Conservation (phyloP, 2,113 vertebrate genomes). For the Prochilodus magdalenae region DNA sequence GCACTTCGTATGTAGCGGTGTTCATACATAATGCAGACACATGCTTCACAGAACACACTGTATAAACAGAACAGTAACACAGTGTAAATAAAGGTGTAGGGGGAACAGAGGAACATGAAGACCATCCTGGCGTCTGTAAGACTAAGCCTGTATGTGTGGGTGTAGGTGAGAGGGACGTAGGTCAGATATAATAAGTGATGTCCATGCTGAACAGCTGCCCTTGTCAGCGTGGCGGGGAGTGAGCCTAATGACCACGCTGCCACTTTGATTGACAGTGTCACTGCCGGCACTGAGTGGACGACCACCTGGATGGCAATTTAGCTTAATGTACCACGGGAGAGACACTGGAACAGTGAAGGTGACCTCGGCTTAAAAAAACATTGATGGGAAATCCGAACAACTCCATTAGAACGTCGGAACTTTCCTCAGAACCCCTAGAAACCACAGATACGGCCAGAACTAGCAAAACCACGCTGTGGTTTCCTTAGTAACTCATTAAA, state of each 20-base stretch:
- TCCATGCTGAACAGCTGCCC: conserved; percentile 66
- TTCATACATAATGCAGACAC: too few relatives aligned
- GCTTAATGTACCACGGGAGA: neutral
- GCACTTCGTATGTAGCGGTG: too few relatives aligned
- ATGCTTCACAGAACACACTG: too few relatives aligned
- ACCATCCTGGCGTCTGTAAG: conserved; percentile 38
- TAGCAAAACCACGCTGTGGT: too few relatives aligned
- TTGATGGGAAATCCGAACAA: too few relatives aligned
- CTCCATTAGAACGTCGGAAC: too few relatives aligned
- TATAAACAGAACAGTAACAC: too few relatives aligned
- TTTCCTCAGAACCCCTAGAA: too few relatives aligned
- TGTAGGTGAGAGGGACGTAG: conserved; percentile 29
- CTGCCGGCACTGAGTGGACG: conserved; percentile 39
- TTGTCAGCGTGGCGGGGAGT: conserved; percentile 64
- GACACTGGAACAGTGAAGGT: neutral
- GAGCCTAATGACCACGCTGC: conserved; percentile 66
- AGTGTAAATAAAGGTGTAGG: neutral
- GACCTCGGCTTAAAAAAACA: neutral
- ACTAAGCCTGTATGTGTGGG: conserved; percentile 13
- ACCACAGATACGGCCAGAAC: too few relatives aligned
- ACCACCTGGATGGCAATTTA: conserved; percentile 47
- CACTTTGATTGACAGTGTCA: conserved; percentile 66
- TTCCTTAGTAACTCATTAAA: too few relatives aligned
- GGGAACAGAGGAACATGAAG: neutral
- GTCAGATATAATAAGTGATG: conserved; percentile 60